Conservation (phyloP, 2,113 vertebrate genomes). For the human (Homo sapiens) region GRCh38 chr4:144345001-144345500, state of each 20-base stretch:
- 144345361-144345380: neutral
- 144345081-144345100: neutral
- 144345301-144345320: neutral
- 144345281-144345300: neutral
- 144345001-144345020: neutral
- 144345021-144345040: neutral
- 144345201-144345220: neutral
- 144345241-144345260: neutral
- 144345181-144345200: neutral
- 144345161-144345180: neutral
- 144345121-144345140: neutral
- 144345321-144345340: neutral
- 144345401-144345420: neutral
- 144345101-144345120: neutral
- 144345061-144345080: neutral
- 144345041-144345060: neutral
- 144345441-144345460: neutral
- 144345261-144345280: neutral
- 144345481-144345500: neutral
- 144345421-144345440: neutral
- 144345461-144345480: neutral
- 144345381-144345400: neutral
- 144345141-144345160: neutral
- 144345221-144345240: neutral
- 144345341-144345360: constrained; percentile 15